Base-by-base conservation (phyloP, 2,113 vertebrate genomes). In the Sebastes schlegelii region DNA sequence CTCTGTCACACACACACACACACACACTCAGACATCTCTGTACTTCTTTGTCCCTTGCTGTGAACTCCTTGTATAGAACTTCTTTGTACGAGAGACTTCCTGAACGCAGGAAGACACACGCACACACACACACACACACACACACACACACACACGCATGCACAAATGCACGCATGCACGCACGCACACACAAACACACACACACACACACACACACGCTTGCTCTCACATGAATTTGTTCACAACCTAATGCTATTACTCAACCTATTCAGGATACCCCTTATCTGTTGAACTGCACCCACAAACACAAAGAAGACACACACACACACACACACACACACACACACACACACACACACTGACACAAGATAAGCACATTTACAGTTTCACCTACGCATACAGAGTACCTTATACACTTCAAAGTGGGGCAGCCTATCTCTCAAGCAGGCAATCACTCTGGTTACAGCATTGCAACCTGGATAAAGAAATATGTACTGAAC, bases 291-390 rank as follows among this genome's bases (percentile, higher is more conserved):
- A 91, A 92, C 88, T 83, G 79, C 86, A 82, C 43, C 11, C 57
- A 57, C 73, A 88, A 88, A 88, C 80, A 89, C 73, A 90, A 86
- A 88, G 62, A 75, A 69, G 40, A 91, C 80, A 83, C 48, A 9
- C 78, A 79, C 66, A 81, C 17, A 82, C 77, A 77, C 65, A 73
- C 42, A 63, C 58, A 74, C 73, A 57, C 79, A 82, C 64, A 52
- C 74, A 72, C 66, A 54, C 42, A 79, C 51, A 71, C 58, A 40
- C 74, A 77, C 57, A 71, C 81, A 83, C 76, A 67, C 74, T 60
- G 52, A 83, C 90, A 87, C 74, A 65, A 90, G 88, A 92, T 94
- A 93, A 93, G 89, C 88, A 91, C 88, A 89, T 89, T 94, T 93
- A 90, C 83, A 88, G 88, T 89, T 86, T 91, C 84, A 82, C 87